Evolutionary conservation across 2,797 vertebrate species (phyloP).

Genomic region (Smutsia gigantea): DNA sequence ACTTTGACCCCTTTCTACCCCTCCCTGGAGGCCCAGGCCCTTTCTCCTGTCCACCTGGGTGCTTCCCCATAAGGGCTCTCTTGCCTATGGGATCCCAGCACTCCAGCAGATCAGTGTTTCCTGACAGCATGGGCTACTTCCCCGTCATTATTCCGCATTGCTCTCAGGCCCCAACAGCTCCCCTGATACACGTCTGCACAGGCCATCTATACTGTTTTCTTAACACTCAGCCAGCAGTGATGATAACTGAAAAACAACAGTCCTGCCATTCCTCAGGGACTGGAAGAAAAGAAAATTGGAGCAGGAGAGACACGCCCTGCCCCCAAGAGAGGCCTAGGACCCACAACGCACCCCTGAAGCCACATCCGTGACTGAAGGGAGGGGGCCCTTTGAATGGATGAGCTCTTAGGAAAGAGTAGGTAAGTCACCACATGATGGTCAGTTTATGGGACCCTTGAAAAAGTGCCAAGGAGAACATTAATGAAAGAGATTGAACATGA

Average conservation of each 20-base stretch:
- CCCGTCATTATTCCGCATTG: no score
- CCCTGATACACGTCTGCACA: neutral
- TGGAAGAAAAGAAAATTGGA: neutral
- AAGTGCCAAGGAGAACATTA: neutral
- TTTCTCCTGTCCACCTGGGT: neutral
- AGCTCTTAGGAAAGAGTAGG: neutral
- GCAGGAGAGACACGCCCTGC: neutral
- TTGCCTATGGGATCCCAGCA: neutral
- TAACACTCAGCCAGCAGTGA: neutral
- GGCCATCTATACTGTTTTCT: neutral
- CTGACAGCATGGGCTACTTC: neutral
- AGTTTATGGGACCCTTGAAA: neutral
- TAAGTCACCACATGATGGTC: fast-evolving
- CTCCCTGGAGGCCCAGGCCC: neutral
- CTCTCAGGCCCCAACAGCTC: neutral
- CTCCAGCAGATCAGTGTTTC: neutral
- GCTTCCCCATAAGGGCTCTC: neutral
- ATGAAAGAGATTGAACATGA: no score
- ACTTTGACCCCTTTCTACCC: neutral
- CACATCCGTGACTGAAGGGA: neutral
- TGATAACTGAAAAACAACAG: neutral
- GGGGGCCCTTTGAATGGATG: fast-evolving
- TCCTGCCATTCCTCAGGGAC: neutral
- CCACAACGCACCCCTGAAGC: neutral
- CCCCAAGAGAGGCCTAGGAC: neutral